Evolutionary conservation across 2,113 vertebrate species (phyloP).

Genomic region (Aldabrachelys gigantea): DNA sequence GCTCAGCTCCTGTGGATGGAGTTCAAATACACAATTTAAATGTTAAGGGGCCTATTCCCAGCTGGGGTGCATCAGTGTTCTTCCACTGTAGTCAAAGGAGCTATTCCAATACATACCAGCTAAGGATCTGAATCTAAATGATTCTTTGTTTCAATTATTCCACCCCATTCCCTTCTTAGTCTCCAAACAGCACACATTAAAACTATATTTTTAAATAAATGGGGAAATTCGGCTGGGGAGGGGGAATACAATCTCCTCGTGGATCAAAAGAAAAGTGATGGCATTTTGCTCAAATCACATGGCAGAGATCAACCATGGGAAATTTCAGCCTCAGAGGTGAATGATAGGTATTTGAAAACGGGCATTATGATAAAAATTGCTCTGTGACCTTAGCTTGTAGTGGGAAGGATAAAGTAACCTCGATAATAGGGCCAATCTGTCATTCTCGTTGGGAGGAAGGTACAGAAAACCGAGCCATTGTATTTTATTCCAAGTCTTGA

Average conservation of each 20-base stretch:
- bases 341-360: background rate
- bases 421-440: background rate
- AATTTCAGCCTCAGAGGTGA: background rate
- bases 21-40: background rate
- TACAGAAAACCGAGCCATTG: background rate
- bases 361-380: background rate
- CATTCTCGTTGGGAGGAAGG: background rate
- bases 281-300: background rate
- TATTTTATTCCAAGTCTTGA: background rate
- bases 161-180: background rate
- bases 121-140: background rate
- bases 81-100: fast-evolving
- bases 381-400: background rate
- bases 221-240: background rate
- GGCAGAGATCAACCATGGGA: background rate
- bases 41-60: background rate
- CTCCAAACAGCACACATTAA: background rate
- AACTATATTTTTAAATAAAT: background rate
- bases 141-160: background rate
- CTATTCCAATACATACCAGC: background rate
- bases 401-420: background rate
- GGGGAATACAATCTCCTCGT: background rate
- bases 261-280: background rate
- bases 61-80: background rate
- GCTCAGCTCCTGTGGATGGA: background rate